A percentile compares a stretch with the other conserved stretches of the same genome.
Conservation (phyloP, 2,888 invertebrate species). For the Sminthurides aquaticus region DNA sequence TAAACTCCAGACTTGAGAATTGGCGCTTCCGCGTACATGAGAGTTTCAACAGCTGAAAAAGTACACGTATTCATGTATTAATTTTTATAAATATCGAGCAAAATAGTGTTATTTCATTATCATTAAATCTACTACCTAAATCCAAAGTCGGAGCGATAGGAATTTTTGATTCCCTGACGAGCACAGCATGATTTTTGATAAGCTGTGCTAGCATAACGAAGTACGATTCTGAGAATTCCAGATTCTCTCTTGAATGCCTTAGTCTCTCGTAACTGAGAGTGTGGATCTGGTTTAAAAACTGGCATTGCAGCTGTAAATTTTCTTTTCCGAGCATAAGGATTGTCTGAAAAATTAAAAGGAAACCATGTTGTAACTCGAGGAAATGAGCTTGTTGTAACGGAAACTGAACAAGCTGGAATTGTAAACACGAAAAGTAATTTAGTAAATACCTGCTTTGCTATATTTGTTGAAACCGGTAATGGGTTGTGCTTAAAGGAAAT, state of each 20-base stretch:
- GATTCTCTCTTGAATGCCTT: conserved; percentile 31
- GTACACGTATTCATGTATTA: neutral
- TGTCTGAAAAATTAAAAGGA: conserved; percentile 27
- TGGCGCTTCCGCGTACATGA: conserved; percentile 31
- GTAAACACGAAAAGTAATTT: too few relatives aligned
- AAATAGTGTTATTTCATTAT: neutral
- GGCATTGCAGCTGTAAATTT: conserved; percentile 34
- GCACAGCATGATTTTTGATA: conserved; percentile 27
- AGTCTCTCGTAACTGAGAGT: conserved; percentile 28
- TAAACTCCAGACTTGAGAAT: conserved; percentile 37
- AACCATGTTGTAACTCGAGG: too few relatives aligned
- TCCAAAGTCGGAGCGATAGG: conserved; percentile 30
- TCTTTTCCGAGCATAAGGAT: conserved; percentile 41
- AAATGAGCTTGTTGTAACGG: too few relatives aligned
- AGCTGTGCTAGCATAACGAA: conserved; percentile 36
- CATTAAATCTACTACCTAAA: conserved; percentile 29
- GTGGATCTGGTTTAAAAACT: conserved; percentile 37
- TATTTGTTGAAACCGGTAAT: conserved; percentile 28
- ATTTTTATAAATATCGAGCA: too few relatives aligned
- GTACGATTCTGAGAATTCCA: conserved; percentile 41
- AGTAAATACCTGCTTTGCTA: conserved; percentile 40
- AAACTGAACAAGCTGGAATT: too few relatives aligned
- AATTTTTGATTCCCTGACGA: conserved; percentile 34
- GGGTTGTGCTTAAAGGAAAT: conserved; percentile 39
- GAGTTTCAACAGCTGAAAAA: conserved; percentile 31